Percentiles rank a stretch among this genome's conserved stretches.
phyloP scores from a whole-genome alignment of 2,113 vertebrate genomes.

The Calcarius ornatus region DNA sequence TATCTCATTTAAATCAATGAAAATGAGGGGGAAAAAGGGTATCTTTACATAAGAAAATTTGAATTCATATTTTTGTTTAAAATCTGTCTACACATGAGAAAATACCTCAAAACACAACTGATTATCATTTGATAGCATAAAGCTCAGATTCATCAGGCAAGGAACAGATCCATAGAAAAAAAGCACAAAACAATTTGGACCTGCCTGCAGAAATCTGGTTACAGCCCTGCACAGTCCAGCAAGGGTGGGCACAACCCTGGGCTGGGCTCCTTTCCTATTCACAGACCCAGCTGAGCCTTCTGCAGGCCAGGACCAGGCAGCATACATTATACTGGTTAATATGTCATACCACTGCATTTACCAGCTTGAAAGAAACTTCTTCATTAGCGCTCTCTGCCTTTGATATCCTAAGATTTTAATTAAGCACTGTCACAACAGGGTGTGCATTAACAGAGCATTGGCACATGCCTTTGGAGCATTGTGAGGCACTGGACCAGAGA shows the following conservation, averaged over 20 bases:
- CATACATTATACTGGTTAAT: not conserved
- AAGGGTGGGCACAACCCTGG: not conserved
- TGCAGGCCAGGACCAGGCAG: not conserved
- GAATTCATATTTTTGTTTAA: not conserved
- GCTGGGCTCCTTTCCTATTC: not conserved
- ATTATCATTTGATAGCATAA: not conserved
- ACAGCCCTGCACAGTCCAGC: too few relatives aligned
- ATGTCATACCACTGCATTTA: not conserved
- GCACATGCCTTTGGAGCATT: slow-evolving; percentile 43
- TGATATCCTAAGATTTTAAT: slow-evolving; percentile 55
- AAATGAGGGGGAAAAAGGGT: not conserved
- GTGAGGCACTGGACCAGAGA: slow-evolving; percentile 54
- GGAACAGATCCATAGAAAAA: not conserved
- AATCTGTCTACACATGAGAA: not conserved
- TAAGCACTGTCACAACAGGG: slow-evolving; percentile 61
- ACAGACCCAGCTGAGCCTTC: not conserved
- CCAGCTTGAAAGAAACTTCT: slow-evolving; percentile 17
- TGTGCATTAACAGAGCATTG: slow-evolving; percentile 11
- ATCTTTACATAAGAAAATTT: not conserved
- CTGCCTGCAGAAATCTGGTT: not conserved
- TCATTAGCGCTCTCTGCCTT: slow-evolving; percentile 23
- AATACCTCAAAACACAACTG: not conserved
- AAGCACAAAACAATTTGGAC: not conserved
- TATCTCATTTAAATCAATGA: not conserved
- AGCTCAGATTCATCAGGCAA: not conserved